phyloP scores from a whole-genome alignment of 2,888 invertebrate species.

The Hirudinaria manillensis region DNA sequence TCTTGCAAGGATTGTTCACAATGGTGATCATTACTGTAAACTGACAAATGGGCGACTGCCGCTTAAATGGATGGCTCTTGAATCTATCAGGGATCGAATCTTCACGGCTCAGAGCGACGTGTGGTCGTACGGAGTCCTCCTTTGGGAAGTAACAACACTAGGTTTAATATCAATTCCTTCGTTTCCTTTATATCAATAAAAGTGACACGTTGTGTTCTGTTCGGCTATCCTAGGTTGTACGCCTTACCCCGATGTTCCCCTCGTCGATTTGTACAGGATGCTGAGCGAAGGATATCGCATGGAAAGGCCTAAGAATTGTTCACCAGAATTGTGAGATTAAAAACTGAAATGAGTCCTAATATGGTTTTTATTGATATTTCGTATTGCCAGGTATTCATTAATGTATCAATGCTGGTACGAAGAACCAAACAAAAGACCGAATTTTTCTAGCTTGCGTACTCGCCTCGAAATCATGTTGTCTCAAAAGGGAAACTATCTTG shows the following conservation, averaged over 20 bases:
- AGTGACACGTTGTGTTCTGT: no score
- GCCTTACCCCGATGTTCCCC: constrained; percentile 49
- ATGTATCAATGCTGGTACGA: constrained; percentile 51
- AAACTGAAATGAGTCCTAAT: neutral
- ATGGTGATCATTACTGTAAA: constrained; percentile 63
- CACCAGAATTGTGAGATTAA: constrained; percentile 45
- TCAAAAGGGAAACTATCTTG: constrained; percentile 48
- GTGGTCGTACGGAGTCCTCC: constrained; percentile 77
- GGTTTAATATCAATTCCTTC: constrained; percentile 54
- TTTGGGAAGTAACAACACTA: constrained; percentile 81
- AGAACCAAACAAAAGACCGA: constrained; percentile 46
- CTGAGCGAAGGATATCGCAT: constrained; percentile 50
- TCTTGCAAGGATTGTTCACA: constrained; percentile 61
- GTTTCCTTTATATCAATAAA: neutral
- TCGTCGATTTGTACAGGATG: constrained; percentile 49
- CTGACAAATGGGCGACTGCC: constrained; percentile 52
- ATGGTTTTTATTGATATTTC: neutral
- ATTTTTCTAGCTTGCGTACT: constrained; percentile 46
- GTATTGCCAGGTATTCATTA: constrained; percentile 45
- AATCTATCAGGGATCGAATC: constrained; percentile 61
- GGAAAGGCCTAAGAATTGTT: constrained; percentile 51
- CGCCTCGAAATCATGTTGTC: constrained; percentile 47
- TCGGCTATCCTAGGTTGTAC: constrained; percentile 44
- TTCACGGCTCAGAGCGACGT: constrained; percentile 77
- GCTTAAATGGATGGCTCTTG: constrained; percentile 53